Conservation (phyloP, 2,113 vertebrate species). For the Nycticryphes semicollaris region DNA sequence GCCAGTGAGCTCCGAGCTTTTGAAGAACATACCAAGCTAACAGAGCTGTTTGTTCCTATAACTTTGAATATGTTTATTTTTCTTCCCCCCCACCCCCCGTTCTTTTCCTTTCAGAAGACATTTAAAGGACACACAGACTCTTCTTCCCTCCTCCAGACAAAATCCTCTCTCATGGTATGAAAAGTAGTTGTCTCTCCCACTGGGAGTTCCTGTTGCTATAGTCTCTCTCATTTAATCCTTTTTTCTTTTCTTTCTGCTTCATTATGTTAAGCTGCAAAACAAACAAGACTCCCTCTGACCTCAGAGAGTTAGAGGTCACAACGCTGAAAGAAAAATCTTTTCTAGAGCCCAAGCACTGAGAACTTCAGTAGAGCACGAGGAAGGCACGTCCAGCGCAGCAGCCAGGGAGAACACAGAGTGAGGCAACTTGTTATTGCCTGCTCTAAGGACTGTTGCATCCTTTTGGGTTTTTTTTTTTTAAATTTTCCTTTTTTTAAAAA, state of each 20-base stretch:
- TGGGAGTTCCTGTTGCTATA: background rate
- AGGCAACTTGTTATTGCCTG: conserved; percentile 22
- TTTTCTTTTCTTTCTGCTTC: conserved; percentile 25
- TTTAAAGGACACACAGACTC: background rate
- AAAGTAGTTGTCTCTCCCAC: background rate
- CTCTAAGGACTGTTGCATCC: background rate
- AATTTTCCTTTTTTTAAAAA: too few species aligned
- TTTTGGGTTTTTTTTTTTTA: too few species aligned
- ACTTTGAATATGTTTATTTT: background rate
- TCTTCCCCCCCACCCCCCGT: background rate
- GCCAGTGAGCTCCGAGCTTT: background rate
- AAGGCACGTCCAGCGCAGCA: background rate
- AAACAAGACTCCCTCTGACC: conserved; percentile 30
- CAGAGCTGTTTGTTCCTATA: background rate
- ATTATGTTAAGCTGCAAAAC: conserved; percentile 52
- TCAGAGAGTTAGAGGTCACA: background rate
- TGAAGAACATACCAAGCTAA: background rate
- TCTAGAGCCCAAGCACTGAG: background rate
- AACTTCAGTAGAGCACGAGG: background rate
- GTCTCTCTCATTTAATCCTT: conserved; percentile 1
- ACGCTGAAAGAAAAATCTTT: background rate
- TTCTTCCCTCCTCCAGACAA: background rate
- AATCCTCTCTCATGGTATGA: background rate
- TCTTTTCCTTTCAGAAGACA: background rate
- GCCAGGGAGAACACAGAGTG: background rate